phyloP scores from a whole-genome alignment of 1,140 invertebrate species.

The Macrobrachium rosenbergii region DNA sequence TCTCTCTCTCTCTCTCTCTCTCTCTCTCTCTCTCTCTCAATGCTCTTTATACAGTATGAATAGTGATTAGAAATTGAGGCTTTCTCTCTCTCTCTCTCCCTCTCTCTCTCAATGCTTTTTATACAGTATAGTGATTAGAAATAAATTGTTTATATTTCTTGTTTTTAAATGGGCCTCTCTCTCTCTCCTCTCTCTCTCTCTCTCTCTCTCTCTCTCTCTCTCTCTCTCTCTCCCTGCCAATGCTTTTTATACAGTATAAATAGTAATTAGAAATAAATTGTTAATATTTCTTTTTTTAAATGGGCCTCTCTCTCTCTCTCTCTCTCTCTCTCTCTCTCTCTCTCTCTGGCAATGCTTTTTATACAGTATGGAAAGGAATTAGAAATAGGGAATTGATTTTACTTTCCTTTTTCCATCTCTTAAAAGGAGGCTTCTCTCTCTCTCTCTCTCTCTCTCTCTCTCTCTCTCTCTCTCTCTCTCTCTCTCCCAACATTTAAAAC shows the following conservation, averaged over 20 bases:
- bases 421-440: too few species aligned
- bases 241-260: too few species aligned
- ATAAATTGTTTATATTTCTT: neutral
- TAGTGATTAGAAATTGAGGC: too few species aligned
- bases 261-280: too few species aligned
- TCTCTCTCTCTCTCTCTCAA: constrained; percentile 21
- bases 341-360: neutral
- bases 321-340: neutral
- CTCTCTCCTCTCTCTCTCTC: constrained; percentile 6
- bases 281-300: too few species aligned
- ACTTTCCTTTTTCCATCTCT: neutral
- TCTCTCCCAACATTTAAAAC: neutral
- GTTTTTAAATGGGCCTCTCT: neutral
- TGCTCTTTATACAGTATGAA: too few species aligned
- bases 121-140: too few species aligned
- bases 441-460: too few species aligned
- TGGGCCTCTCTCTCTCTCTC: too few species aligned
- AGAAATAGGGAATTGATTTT: neutral
- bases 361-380: too few species aligned
- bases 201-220: neutral
- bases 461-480: neutral
- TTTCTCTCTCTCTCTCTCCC: too few species aligned
- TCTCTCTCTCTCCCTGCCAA: neutral
- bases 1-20: constrained; percentile 24
- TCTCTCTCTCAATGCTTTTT: too few species aligned